Conservation (phyloP, 1,140 invertebrate genomes). For the Mycetomoellerius zeteki region DNA sequence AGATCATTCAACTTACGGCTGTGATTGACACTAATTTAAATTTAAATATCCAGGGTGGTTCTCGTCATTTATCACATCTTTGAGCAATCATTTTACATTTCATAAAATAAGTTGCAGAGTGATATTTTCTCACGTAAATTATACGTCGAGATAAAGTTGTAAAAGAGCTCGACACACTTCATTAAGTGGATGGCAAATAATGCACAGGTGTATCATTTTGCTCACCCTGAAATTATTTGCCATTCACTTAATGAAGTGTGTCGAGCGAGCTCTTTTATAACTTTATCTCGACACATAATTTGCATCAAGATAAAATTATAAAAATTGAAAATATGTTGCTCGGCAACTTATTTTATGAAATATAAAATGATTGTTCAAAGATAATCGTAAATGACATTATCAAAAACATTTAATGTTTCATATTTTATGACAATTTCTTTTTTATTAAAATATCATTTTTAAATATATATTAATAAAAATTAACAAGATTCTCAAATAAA, state of each 20-base stretch:
- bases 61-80: background rate
- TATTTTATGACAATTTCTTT: too few species aligned
- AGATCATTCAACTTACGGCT: too few species aligned
- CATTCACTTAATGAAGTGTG: background rate
- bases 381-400: background rate
- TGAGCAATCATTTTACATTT: background rate
- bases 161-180: background rate
- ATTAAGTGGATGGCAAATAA: constrained; percentile 34
- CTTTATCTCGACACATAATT: constrained; percentile 6
- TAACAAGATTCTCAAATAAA: too few species aligned
- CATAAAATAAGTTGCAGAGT: background rate
- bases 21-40: too few species aligned
- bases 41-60: too few species aligned
- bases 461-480: background rate
- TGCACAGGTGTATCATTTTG: background rate
- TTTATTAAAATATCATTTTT: too few species aligned
- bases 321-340: background rate
- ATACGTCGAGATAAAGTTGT: constrained; percentile 1
- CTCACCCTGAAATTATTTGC: constrained; percentile 12
- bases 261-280: background rate
- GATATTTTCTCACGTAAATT: constrained; percentile 14
- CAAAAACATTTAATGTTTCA: too few species aligned
- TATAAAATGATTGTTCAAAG: background rate
- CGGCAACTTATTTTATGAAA: background rate
- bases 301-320: background rate